Evolutionary conservation across 23 tunicate species (phyloP).

Genomic region (Ciona savignyi): DNA sequence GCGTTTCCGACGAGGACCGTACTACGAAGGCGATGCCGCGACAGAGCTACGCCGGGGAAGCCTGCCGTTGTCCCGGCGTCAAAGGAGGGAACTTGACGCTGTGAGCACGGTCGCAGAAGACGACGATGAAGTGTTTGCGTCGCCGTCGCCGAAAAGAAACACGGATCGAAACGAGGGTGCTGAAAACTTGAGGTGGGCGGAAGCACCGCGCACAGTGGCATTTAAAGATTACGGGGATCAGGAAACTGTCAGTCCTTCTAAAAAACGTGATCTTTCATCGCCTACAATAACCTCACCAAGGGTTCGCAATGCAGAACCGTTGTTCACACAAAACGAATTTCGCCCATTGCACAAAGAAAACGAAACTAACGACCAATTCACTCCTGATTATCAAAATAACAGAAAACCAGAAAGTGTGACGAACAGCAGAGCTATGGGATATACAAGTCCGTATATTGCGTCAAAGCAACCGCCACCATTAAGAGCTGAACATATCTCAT

Average conservation of each 20-base stretch:
- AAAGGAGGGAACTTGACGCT: neutral
- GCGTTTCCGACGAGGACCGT: neutral
- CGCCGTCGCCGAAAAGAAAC: slow-evolving; percentile 14
- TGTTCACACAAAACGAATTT: neutral
- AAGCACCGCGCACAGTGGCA: neutral
- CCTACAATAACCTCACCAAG: neutral
- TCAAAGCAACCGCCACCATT: slow-evolving; percentile 27
- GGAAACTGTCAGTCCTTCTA: neutral
- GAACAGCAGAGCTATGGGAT: neutral
- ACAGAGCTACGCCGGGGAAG: neutral
- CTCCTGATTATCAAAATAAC: neutral
- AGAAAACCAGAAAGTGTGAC: neutral
- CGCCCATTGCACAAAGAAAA: neutral
- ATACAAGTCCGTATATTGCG: neutral
- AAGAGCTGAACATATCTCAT: slow-evolving; percentile 24
- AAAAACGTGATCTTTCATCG: no score
- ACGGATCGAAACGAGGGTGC: neutral
- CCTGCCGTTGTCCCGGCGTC: neutral
- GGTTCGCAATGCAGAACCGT: neutral
- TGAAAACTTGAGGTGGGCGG: neutral
- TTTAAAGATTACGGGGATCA: neutral
- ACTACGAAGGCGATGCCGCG: neutral
- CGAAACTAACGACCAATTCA: no score
- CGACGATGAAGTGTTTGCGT: slow-evolving; percentile 29
- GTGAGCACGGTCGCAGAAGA: slow-evolving; percentile 26